Percentiles rank a stretch among this genome's conserved stretches.
Evolutionary conservation across 1,140 invertebrate species (phyloP).

Genomic region (Adelges cooleyi): DNA sequence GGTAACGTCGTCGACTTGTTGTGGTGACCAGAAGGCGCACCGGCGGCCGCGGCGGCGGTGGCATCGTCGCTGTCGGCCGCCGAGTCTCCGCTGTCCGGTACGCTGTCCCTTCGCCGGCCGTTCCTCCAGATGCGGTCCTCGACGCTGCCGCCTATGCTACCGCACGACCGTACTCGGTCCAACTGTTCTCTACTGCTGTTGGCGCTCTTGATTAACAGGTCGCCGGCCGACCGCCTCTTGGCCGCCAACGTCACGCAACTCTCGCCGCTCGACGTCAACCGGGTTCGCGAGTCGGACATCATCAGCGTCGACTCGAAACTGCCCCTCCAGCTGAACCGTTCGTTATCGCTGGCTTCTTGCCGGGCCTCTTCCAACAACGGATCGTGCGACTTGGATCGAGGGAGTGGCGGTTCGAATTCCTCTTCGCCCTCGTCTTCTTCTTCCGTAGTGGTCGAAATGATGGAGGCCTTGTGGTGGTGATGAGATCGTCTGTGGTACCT

Average conservation of each 20-base stretch:
- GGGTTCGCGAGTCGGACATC: conserved; percentile 62
- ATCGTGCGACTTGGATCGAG: conserved; percentile 66
- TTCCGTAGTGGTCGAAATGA: conserved; percentile 17
- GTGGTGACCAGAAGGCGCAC: not conserved
- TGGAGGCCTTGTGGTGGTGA: conserved; percentile 30
- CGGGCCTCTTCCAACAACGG: conserved; percentile 47
- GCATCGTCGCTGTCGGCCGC: conserved; percentile 48
- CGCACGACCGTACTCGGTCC: conserved; percentile 64
- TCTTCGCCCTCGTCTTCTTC: conserved; percentile 51
- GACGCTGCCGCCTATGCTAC: conserved; percentile 61
- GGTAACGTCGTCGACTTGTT: conserved; percentile 48
- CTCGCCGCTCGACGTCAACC: conserved; percentile 52
- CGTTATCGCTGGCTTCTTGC: conserved; percentile 74
- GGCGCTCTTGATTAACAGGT: conserved; percentile 61
- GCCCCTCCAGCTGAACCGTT: conserved; percentile 76
- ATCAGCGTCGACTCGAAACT: conserved; percentile 79
- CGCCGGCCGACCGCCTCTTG: conserved; percentile 63
- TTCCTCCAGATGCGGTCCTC: conserved; percentile 45
- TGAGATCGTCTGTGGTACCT: conserved; percentile 34
- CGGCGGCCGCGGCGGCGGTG: conserved; percentile 38
- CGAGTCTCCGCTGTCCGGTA: conserved; percentile 52
- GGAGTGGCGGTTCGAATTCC: conserved; percentile 45
- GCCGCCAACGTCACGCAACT: conserved; percentile 54
- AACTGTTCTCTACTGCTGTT: conserved; percentile 56
- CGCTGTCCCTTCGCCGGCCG: conserved; percentile 49